phyloP scores from a whole-genome alignment of 1,140 invertebrate genomes.

The Cydia strobilella region DNA sequence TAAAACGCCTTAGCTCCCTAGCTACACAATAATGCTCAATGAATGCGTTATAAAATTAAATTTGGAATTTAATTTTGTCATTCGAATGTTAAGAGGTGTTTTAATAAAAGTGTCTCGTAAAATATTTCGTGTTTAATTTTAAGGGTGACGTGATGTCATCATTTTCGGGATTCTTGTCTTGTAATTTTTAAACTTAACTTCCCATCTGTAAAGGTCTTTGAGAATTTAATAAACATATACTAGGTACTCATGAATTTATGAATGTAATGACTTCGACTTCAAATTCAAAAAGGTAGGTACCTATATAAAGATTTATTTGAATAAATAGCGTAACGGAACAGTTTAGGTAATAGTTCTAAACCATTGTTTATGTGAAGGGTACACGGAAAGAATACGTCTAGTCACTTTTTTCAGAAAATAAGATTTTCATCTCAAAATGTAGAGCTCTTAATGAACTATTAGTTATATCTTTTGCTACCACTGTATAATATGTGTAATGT shows the following conservation, averaged over 20 bases:
- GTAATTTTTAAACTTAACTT: background rate
- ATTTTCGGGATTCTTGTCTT: background rate
- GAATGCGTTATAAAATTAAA: slow-evolving; percentile 68
- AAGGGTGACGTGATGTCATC: slow-evolving; percentile 26
- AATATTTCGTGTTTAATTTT: slow-evolving; percentile 29
- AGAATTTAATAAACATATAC: slow-evolving; percentile 4
- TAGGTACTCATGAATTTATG: background rate
- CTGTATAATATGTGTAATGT: too few species aligned
- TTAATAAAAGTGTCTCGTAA: slow-evolving; percentile 37
- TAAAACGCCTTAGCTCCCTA: slow-evolving; percentile 20
- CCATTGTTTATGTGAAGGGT: too few species aligned
- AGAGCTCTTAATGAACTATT: too few species aligned
- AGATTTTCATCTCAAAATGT: too few species aligned
- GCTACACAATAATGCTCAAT: slow-evolving; percentile 54
- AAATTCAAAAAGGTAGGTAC: too few species aligned
- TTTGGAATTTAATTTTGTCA: slow-evolving; percentile 70
- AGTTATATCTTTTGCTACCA: too few species aligned
- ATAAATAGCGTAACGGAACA: too few species aligned
- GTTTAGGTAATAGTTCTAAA: too few species aligned
- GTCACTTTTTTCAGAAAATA: too few species aligned
- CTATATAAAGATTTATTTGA: too few species aligned
- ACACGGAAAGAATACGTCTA: too few species aligned
- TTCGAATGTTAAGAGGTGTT: slow-evolving; percentile 59
- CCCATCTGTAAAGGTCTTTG: background rate
- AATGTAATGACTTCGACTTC: background rate